Evolutionary conservation across 2,888 invertebrate genomes (phyloP).

Genomic region (Leptogaster cylindrica): DNA sequence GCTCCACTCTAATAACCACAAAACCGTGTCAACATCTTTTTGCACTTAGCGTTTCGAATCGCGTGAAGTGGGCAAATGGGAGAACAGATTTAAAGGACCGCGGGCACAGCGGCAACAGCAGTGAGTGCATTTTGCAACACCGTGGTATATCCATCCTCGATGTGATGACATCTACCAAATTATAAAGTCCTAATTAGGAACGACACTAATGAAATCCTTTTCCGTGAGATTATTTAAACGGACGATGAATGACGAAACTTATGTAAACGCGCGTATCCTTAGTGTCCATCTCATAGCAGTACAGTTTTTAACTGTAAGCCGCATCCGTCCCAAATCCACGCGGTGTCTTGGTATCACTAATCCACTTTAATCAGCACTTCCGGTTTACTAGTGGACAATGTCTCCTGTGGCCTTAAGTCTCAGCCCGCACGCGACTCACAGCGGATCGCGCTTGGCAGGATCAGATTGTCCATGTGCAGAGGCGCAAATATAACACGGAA

Average conservation of each 20-base stretch:
- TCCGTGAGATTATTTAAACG: no score
- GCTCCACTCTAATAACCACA: conserved; percentile 29
- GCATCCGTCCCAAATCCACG: no score
- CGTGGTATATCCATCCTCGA: neutral
- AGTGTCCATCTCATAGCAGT: neutral
- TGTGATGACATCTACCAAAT: conserved; percentile 8
- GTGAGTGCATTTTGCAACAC: neutral
- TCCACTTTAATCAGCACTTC: no score
- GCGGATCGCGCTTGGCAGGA: neutral
- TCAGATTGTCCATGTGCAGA: conserved; percentile 56
- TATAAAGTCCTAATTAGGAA: neutral
- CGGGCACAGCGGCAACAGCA: neutral
- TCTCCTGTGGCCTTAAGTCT: neutral
- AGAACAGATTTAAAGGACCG: conserved; percentile 3
- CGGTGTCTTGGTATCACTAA: no score
- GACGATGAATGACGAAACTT: neutral
- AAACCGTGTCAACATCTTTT: conserved; percentile 38
- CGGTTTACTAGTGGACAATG: no score
- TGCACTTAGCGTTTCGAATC: conserved; percentile 35
- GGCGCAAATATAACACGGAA: conserved; percentile 61
- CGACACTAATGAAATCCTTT: no score
- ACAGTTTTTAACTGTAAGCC: neutral
- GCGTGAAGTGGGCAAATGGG: neutral
- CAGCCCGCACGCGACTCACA: no score
- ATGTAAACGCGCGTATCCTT: conserved; percentile 3